Evolutionary conservation across 2,888 invertebrate genomes (phyloP), one percentile per base, ranked within the genome.

Genomic region (Scotopteryx bipunctaria): DNA sequence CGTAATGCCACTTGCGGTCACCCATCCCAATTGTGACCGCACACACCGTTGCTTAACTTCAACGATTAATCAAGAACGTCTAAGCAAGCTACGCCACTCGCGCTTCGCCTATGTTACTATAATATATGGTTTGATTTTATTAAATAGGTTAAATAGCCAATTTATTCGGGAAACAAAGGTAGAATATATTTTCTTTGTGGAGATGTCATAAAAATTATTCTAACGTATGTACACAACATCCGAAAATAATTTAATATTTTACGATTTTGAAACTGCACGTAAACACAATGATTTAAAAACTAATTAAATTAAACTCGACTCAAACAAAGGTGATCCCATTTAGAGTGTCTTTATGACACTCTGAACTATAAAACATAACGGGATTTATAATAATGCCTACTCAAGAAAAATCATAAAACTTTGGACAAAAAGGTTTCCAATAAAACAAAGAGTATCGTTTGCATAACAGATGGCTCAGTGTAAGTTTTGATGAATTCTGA

Each of bases 321-420:
- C 15, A 35, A 54, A 61, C 61, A 61, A 61, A 61, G 56, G 52
- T 52, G 38, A 37, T 50, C 47, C 48, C 47, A 53, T 48, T 60
- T 51, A 31, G 40, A 44, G 25, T 32, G 42, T 40, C 32, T 59
- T 59, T 59, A 57, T 49, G 54, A 49, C 56, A 54, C 51, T 57
- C 46, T 19, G n/a, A 36, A 43, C 9, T 15, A 42, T 59, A 48
- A 56, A 57, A 51, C 25, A 36, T 55, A 57, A 59, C 51, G 54
- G 56, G 37, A 43, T 38, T 32, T 49, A 43, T 49, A 49, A 56
- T 54, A 43, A 43, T 23, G 48, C 25, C 5, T 31, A 13, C 42
- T 41, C 35, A 36, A 43, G 29, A 33, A 51, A 46, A 17, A 41
- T 45, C 49, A 54, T 59, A 45, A 56, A 50, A 44, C n/a, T 36